Evolutionary conservation across 2,797 vertebrate species (phyloP).

Genomic region (Syndactyla subalaris): DNA sequence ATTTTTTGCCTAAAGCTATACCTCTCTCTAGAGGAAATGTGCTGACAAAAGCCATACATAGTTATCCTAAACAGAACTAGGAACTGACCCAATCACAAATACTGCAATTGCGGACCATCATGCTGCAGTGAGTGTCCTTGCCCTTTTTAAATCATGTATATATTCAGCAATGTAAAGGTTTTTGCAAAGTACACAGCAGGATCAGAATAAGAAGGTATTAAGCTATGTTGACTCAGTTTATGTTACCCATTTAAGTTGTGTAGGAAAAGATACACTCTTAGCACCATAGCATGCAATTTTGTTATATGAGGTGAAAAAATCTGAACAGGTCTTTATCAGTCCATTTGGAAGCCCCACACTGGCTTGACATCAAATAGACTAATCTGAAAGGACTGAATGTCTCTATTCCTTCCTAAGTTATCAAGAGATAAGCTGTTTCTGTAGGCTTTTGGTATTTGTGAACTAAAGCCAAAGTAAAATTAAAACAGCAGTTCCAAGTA

Average conservation of each 20-base stretch:
- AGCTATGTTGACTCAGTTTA: not conserved
- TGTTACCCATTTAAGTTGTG: not conserved
- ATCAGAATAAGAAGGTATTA: not conserved
- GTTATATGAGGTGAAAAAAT: not conserved
- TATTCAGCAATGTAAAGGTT: not conserved
- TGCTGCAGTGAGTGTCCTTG: not conserved
- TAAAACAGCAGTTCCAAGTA: not conserved
- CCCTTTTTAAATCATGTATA: not conserved
- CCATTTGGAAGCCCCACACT: not conserved
- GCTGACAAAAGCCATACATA: not conserved
- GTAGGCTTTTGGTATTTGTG: not conserved
- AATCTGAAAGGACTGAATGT: not conserved
- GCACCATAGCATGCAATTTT: no score
- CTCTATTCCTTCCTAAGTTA: not conserved
- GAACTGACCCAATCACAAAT: not conserved
- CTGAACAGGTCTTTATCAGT: not conserved
- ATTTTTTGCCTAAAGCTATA: not conserved
- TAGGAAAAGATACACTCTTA: not conserved
- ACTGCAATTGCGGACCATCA: not conserved
- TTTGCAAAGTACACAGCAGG: not conserved
- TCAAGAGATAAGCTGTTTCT: not conserved
- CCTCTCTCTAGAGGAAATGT: not conserved
- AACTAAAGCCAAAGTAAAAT: not conserved
- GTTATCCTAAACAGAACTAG: not conserved
- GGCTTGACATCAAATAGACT: not conserved